A percentile compares a stretch with the other conserved stretches of the same genome.
These are phyloP conservation scores for Abscondita cerata DNA, from an alignment of 2,888 invertebrate species.

Conservation along the genomic window DNA sequence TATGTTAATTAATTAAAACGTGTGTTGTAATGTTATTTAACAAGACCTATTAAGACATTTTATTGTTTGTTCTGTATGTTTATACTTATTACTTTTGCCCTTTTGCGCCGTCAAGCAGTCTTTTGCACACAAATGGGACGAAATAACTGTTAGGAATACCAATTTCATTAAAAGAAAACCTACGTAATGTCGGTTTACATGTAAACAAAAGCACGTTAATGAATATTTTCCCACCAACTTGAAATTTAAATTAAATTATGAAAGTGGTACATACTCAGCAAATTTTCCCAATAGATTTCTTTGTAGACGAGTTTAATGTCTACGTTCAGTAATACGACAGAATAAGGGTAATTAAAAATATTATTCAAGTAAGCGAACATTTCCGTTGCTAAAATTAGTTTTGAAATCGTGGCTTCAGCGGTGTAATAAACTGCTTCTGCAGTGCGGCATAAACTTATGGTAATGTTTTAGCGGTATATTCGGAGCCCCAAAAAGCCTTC, in stretches of 20 bases:
- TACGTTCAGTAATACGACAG: constrained; percentile 16
- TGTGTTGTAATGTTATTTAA: too few relatives aligned
- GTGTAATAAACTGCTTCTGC: constrained; percentile 40
- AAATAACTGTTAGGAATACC: constrained; percentile 8
- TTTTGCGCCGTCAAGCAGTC: neutral
- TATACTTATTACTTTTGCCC: neutral
- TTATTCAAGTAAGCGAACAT: constrained; percentile 18
- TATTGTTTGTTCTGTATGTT: too few relatives aligned
- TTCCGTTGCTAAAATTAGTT: constrained; percentile 37
- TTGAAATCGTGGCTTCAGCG: constrained; percentile 55
- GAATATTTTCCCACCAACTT: constrained; percentile 5
- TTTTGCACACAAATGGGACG: neutral
- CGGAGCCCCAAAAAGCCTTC: constrained; percentile 20
- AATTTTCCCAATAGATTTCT: constrained; percentile 14
- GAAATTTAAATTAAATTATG: constrained; percentile 9
- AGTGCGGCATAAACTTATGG: constrained; percentile 37
- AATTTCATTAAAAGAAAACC: constrained; percentile 10
- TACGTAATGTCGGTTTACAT: neutral
- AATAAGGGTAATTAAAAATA: constrained; percentile 30
- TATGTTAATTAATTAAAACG: too few relatives aligned
- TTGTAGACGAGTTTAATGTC: constrained; percentile 9
- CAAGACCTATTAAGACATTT: too few relatives aligned
- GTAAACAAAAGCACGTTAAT: constrained; percentile 5
- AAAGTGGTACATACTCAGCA: constrained; percentile 1
- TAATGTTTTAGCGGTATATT: constrained; percentile 26